Evolutionary conservation across 2,888 invertebrate genomes (phyloP).

Genomic region (Argyresthia albistria): DNA sequence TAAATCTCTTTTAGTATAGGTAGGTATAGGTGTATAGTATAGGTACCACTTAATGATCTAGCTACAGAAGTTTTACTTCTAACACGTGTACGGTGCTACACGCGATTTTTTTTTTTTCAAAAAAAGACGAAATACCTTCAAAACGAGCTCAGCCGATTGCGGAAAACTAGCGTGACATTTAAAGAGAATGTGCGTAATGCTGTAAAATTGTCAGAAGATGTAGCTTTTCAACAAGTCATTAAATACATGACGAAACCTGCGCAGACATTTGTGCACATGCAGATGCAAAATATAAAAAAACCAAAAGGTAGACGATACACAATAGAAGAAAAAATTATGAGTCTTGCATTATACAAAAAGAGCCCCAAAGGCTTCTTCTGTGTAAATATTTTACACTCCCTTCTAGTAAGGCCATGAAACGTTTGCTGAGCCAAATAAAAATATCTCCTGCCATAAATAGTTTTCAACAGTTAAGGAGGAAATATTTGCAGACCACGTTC

Average conservation of each 20-base stretch:
- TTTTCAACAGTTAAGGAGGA: conserved; percentile 6
- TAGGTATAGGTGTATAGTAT: too few relatives aligned
- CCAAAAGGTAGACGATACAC: neutral
- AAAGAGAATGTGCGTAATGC: neutral
- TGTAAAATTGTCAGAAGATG: neutral
- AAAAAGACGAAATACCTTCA: neutral
- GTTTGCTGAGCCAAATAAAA: neutral
- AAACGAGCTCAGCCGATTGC: neutral
- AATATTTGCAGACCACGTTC: conserved; percentile 13
- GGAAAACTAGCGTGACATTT: neutral
- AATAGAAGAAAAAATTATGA: neutral
- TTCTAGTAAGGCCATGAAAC: neutral
- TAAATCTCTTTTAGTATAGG: too few relatives aligned
- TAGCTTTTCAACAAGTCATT: neutral
- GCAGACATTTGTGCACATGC: neutral
- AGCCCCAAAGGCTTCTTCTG: too few relatives aligned
- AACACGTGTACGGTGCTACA: too few relatives aligned
- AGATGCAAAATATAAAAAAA: neutral
- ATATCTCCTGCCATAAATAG: neutral
- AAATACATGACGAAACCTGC: neutral
- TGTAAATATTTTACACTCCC: too few relatives aligned
- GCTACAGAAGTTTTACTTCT: too few relatives aligned
- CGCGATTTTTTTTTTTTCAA: too few relatives aligned
- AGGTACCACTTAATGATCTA: too few relatives aligned
- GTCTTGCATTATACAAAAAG: neutral